Percentiles rank a stretch among this genome's conserved stretches.
These are phyloP conservation scores for Atherinosoma microstoma DNA, from an alignment of 2,797 vertebrate genomes.

Conservation along the genomic window DNA sequence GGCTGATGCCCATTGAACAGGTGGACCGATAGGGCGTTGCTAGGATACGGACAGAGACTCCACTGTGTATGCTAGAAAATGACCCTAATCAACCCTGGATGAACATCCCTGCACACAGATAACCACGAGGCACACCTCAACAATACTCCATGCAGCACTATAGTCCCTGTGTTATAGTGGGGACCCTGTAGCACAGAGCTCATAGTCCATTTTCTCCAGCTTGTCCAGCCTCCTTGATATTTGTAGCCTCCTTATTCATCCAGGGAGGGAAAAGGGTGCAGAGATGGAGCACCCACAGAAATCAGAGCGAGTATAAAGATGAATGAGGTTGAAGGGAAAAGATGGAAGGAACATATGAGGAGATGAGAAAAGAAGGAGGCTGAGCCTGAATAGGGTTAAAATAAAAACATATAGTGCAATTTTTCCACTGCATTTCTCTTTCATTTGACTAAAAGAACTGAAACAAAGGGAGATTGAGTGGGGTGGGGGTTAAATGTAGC, in stretches of 20 bases:
- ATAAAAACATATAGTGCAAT: conserved; percentile 64
- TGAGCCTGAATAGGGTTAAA: conserved; percentile 48
- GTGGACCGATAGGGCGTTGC: conserved; percentile 66
- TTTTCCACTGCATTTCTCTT: conserved; percentile 36
- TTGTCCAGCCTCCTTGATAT: conserved; percentile 48
- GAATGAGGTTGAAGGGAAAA: conserved; percentile 31
- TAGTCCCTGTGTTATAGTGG: conserved; percentile 19
- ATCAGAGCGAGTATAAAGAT: conserved; percentile 21
- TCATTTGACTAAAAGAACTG: conserved; percentile 38
- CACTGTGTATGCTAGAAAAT: conserved; percentile 38
- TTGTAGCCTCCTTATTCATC: conserved; percentile 64
- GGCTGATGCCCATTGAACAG: conserved; percentile 56
- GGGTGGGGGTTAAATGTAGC: conserved; percentile 31
- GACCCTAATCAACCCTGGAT: conserved; percentile 53
- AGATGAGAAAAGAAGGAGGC: conserved; percentile 36
- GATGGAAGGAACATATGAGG: conserved; percentile 25
- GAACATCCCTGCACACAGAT: conserved; percentile 32
- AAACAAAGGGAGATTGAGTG: neutral
- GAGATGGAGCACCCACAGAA: conserved; percentile 20
- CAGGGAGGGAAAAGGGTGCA: neutral
- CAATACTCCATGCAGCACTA: conserved; percentile 19
- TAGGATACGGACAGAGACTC: conserved; percentile 61
- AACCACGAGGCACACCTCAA: conserved; percentile 49
- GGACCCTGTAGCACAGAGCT: conserved; percentile 31
- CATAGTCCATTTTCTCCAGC: conserved; percentile 42